Conservation (phyloP, 2,888 invertebrate genomes). For the Lottia scabra region DNA sequence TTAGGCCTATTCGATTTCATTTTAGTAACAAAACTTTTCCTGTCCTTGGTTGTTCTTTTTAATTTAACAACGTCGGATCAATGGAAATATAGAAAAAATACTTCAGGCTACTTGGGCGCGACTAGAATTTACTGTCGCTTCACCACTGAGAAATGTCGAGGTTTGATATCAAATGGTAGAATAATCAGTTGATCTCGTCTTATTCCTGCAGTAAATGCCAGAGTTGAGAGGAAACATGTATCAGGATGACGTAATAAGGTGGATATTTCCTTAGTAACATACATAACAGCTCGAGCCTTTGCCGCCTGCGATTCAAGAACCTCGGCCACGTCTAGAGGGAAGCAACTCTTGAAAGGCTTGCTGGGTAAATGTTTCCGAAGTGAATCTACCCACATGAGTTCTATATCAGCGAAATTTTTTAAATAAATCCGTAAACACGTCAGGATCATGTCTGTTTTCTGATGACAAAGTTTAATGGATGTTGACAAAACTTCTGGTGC, state of each 20-base stretch:
- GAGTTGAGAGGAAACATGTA: conserved; percentile 30
- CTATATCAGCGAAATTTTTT: conserved; percentile 24
- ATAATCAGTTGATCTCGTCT: conserved; percentile 18
- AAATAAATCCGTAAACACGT: conserved; percentile 28
- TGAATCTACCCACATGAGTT: conserved; percentile 26
- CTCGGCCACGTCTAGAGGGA: not conserved
- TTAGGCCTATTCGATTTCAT: too few species aligned
- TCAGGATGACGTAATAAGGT: conserved; percentile 29
- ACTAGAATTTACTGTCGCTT: too few species aligned
- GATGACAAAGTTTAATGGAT: not conserved
- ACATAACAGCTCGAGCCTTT: conserved; percentile 18
- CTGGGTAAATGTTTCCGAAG: conserved; percentile 12
- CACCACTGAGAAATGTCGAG: not conserved
- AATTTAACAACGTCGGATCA: too few species aligned
- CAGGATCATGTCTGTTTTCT: conserved; percentile 31
- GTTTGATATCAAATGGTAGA: conserved; percentile 10
- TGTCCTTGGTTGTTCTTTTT: too few species aligned
- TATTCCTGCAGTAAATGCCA: conserved; percentile 27
- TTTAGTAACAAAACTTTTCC: too few species aligned
- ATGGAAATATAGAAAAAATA: too few species aligned
- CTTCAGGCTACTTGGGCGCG: too few species aligned
- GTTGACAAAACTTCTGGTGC: not conserved
- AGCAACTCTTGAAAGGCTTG: not conserved
- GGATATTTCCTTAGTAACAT: conserved; percentile 20
- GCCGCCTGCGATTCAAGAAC: not conserved